Conservation (phyloP, 2,797 vertebrate species). For the Platalea minor region DNA sequence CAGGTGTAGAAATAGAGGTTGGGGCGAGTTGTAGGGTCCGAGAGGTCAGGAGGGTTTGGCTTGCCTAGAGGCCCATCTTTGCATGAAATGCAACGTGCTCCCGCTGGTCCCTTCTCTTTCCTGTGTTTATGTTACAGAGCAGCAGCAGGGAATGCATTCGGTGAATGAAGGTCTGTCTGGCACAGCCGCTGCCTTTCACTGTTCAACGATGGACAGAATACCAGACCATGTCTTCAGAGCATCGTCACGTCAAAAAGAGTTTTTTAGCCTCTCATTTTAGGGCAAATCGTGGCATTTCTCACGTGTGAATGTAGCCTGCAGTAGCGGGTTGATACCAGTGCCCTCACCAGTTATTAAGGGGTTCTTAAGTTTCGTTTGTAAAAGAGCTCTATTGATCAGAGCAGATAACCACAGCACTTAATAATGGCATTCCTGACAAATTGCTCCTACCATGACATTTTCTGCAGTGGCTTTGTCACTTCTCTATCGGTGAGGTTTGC, state of each 20-base stretch:
- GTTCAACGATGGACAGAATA: background rate
- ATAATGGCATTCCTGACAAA: background rate
- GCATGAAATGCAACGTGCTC: background rate
- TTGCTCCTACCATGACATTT: background rate
- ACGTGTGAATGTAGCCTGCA: accelerated
- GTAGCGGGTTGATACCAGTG: background rate
- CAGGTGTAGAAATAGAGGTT: background rate
- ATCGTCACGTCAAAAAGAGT: accelerated
- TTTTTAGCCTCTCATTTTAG: background rate
- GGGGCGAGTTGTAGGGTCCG: background rate
- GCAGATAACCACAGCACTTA: background rate
- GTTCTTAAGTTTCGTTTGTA: background rate
- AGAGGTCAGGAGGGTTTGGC: background rate
- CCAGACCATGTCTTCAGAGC: background rate
- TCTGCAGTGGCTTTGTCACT: background rate
- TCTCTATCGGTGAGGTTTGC: background rate
- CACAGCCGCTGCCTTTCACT: background rate
- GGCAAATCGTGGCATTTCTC: background rate
- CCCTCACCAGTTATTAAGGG: background rate
- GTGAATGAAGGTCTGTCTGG: too few relatives aligned
- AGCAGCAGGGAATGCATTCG: background rate
- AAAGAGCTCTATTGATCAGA: background rate
- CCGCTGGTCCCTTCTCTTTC: background rate
- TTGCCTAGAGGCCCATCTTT: background rate
- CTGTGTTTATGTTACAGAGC: background rate